Evolutionary conservation across 1,140 invertebrate genomes (phyloP).

Genomic region (Drosophila pseudoobscura): DNA sequence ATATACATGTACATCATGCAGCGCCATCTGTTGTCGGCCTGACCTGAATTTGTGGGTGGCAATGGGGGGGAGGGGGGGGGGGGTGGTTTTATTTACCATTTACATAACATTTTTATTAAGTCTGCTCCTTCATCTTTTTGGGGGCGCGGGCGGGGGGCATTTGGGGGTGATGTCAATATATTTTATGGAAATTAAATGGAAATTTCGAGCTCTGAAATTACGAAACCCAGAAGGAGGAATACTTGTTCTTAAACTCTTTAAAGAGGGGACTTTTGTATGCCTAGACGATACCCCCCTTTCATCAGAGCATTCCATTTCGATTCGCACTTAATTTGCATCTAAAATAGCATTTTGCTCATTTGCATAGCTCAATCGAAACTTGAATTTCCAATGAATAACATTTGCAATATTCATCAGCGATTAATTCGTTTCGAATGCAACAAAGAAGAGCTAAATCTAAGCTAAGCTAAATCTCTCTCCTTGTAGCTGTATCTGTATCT

Average conservation of each 20-base stretch:
- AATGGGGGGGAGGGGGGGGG: neutral
- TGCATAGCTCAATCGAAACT: neutral
- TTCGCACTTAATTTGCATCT: neutral
- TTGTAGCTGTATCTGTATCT: neutral
- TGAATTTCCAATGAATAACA: conserved; percentile 5
- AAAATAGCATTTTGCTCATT: too few species aligned
- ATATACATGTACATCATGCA: conserved; percentile 34
- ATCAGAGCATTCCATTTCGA: too few species aligned
- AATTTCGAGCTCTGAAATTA: too few species aligned
- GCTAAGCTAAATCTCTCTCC: neutral
- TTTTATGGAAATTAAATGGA: neutral
- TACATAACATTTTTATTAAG: conserved; percentile 32
- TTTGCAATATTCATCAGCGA: conserved; percentile 12
- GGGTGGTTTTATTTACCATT: conserved; percentile 2
- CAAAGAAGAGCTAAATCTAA: neutral
- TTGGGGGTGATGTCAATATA: conserved; percentile 11
- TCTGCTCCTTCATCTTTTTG: conserved; percentile 10
- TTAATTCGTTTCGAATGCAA: conserved; percentile 25
- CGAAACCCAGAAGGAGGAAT: too few species aligned
- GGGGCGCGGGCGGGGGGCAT: too few species aligned
- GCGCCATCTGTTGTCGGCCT: conserved; percentile 55
- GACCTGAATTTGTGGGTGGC: conserved; percentile 37
- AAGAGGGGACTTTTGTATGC: too few species aligned
- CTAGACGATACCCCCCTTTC: too few species aligned
- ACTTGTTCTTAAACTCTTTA: too few species aligned